Evolutionary conservation across 2,888 invertebrate genomes (phyloP), one percentile per base, ranked within the genome.

Genomic region (Nomada hirtipes): DNA sequence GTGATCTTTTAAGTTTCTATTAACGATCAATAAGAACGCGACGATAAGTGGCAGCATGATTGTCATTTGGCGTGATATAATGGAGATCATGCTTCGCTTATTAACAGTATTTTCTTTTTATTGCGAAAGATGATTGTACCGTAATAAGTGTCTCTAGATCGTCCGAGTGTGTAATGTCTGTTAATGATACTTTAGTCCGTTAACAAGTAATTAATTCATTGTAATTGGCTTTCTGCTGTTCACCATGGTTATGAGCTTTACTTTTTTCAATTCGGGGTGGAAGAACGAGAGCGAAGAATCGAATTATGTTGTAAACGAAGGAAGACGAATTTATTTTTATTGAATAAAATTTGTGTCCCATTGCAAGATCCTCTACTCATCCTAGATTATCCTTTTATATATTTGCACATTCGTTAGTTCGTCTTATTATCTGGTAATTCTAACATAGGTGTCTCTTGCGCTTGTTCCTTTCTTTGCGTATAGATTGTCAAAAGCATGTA

Each of bases 401-500:
- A 68, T 52, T 59, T 81, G 69, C 67, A 77, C 59, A 73, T 77
- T 69, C 65, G 64, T 67, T 50, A 23, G 11, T 70, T 75, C 26
- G 65, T 67, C 73, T 80, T 73, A 73, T 75, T 82, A 72, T 81
- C 47, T 52, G 76, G 42, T 9, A 70, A 55, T 71, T 64, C 65
- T 29, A 4, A 44, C 44, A 63, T 70, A 64, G 68, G 53, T 68
- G 63, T 60, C 64, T 79, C 78, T 75, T 75, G 69, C 55, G 83
- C 76, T 86, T 84, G 68, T 71, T 71, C 23, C 15, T 63, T 29
- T 55, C 42, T 64, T 52, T 76, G 77, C 73, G 78, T 85, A 76
- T 76, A 72, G 76, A 88, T 86, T 79, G 79, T 87, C 68, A 63
- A 78, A 71, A 82, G 89, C 89, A 90, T 90, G 90, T 81, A 83